Percentiles rank a stretch among this genome's conserved stretches.
These are phyloP conservation scores for Epirrita christyi DNA, from an alignment of 2,888 invertebrate genomes.

Conservation along the genomic window DNA sequence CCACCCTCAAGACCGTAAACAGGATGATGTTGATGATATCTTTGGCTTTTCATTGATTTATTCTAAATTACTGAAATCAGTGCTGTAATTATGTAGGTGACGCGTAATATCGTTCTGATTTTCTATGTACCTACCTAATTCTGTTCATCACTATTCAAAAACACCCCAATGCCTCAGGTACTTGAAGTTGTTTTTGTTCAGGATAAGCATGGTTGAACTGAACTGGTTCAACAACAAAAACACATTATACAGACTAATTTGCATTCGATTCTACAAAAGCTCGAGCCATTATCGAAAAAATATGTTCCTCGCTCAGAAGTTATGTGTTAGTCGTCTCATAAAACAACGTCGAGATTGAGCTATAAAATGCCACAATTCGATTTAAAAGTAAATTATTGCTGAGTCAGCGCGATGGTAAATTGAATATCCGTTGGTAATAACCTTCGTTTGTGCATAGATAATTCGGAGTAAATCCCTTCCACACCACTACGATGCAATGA, in stretches of 20 bases:
- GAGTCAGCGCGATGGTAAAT: slow-evolving; percentile 72
- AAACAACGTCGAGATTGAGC: slow-evolving; percentile 55
- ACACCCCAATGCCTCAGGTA: background rate
- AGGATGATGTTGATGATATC: too few relatives aligned
- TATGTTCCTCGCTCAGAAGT: slow-evolving; percentile 37
- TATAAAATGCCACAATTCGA: slow-evolving; percentile 63
- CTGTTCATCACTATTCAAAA: background rate
- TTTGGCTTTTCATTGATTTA: too few relatives aligned
- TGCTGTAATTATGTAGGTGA: too few relatives aligned
- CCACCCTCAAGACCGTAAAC: too few relatives aligned
- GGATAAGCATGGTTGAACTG: slow-evolving; percentile 27
- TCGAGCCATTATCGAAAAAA: slow-evolving; percentile 34
- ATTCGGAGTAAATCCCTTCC: slow-evolving; percentile 51
- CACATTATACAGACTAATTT: slow-evolving; percentile 30
- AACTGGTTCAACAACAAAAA: slow-evolving; percentile 30
- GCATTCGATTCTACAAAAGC: slow-evolving; percentile 32
- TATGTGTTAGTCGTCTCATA: slow-evolving; percentile 44
- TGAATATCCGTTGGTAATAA: slow-evolving; percentile 74
- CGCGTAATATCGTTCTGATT: too few relatives aligned
- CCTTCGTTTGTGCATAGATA: slow-evolving; percentile 71
- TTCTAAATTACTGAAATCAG: too few relatives aligned
- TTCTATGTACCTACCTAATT: background rate
- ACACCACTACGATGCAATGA: background rate
- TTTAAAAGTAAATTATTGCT: slow-evolving; percentile 70
- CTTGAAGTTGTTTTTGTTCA: slow-evolving; percentile 8